Evolutionary conservation across 2,888 invertebrate genomes (phyloP).

Genomic region (Drosophila paranaensis): DNA sequence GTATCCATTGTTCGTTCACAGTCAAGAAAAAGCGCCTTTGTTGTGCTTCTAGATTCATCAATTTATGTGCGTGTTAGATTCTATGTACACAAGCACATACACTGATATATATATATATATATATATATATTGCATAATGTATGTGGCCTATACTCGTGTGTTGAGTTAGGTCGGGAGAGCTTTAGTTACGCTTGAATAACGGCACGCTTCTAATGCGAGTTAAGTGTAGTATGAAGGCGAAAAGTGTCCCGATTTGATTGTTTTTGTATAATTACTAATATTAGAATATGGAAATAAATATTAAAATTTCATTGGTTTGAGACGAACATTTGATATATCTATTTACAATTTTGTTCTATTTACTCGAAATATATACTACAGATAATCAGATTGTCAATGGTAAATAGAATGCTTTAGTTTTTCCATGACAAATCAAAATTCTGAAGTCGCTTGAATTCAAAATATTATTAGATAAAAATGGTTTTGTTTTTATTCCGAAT

Average conservation of each 20-base stretch:
- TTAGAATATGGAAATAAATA: no score
- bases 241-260: neutral
- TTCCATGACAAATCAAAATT: neutral
- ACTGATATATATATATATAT: no score
- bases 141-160: conserved; percentile 20
- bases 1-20: neutral
- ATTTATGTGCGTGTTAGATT: neutral
- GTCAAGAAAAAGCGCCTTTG: neutral
- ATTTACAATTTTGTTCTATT: no score
- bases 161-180: conserved; percentile 66
- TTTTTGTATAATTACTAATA: neutral
- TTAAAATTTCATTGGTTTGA: no score
- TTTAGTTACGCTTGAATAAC: conserved; percentile 42
- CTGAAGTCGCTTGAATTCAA: no score
- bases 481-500: conserved; percentile 22
- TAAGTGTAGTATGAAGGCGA: neutral
- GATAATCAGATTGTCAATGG: neutral
- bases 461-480: neutral
- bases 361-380: no score
- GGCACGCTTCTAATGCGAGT: conserved; percentile 13
- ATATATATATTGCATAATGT: conserved; percentile 2
- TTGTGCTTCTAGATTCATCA: conserved; percentile 5
- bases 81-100: neutral
- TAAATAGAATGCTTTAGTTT: neutral
- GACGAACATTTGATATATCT: no score